These are phyloP conservation scores for Rhineura floridana DNA, from an alignment of 2,113 vertebrate genomes.

Conservation along the genomic window DNA sequence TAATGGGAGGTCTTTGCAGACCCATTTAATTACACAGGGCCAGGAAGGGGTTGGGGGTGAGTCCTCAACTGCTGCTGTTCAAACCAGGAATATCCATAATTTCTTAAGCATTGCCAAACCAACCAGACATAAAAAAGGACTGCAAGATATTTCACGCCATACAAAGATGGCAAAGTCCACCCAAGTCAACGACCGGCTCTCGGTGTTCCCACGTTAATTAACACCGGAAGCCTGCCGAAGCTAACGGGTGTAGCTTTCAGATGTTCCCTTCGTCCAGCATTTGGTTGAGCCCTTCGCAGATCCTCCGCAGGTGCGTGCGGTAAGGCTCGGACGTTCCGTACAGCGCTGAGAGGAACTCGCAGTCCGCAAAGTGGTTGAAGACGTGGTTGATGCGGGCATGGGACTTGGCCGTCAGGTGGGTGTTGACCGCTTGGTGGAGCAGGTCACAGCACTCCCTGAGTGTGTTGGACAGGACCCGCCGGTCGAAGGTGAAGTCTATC, in stretches of 20 bases:
- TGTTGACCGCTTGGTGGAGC: constrained; percentile 89
- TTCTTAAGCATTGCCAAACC: not conserved
- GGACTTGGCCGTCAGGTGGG: constrained; percentile 92
- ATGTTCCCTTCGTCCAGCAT: constrained; percentile 92
- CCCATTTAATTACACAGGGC: not conserved
- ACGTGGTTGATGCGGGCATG: constrained; percentile 92
- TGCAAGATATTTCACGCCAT: not conserved
- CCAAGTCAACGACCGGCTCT: accelerated
- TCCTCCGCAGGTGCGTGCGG: constrained; percentile 81
- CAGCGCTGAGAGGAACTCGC: constrained; percentile 88
- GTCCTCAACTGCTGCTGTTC: not conserved
- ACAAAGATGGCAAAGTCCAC: accelerated
- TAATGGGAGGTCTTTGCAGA: not conserved
- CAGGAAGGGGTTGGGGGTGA: no score
- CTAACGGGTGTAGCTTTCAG: constrained; percentile 63
- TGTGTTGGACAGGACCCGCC: constrained; percentile 86
- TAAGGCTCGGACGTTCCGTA: constrained; percentile 90
- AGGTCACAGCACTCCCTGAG: constrained; percentile 91
- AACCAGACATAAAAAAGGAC: not conserved
- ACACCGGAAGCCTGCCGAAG: not conserved
- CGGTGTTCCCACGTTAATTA: no score
- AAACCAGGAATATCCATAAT: not conserved
- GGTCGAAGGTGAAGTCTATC: constrained; percentile 97
- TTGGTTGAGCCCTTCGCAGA: constrained; percentile 89
- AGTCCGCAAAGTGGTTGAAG: constrained; percentile 91